Base-by-base conservation (phyloP, 2,797 vertebrate species). In the Epinephelus malabaricus region DNA sequence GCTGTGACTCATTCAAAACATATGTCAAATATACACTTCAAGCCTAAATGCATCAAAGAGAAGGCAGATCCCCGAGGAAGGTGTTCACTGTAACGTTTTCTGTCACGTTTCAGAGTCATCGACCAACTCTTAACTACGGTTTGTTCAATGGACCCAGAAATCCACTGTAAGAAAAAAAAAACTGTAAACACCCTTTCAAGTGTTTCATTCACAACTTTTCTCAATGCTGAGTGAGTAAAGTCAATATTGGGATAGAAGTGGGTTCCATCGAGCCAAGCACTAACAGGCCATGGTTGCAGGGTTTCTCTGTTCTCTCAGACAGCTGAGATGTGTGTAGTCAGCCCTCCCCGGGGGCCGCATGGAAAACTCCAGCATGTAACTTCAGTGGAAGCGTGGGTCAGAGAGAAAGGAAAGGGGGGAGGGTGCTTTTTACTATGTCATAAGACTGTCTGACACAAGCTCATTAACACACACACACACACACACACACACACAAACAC, bases 211-310 rank as follows among this genome's bases (percentile, higher is more conserved):
- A 91, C 78, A 88, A 86, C 76, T 85, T 86, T 73, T 76, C 82
- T 78, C 76, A 75, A 59, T 64, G 82, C 79, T 17, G 78, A 89
- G 80, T 69, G 56, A 79, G 84, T 76, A 88, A 84, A 91, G 90
- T 90, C 86, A 94, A 93, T 91, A 90, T 94, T 92, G 89, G 71
- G 76, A 78, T n/a, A 81, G 83, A 78, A 51, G 81, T 73, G 77
- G 86, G 81, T 73, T 83, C 69, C 67, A 40, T 67, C 1, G 43
- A 76, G 82, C 25, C 13, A 15, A 70, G 80, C 54, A 25, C 83
- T 76, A 73, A 82, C 89, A 66, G 73, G 51, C 74, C 60, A 12
- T 27, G 76, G 66, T 51, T 92, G 77, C 78, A 82, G 78, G 64
- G 73, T 68, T 78, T 49, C 79, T 82, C 83, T 83, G 83, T 89